Evolutionary conservation across 1,140 invertebrate species (phyloP).

Genomic region (Oscheius sp.): DNA sequence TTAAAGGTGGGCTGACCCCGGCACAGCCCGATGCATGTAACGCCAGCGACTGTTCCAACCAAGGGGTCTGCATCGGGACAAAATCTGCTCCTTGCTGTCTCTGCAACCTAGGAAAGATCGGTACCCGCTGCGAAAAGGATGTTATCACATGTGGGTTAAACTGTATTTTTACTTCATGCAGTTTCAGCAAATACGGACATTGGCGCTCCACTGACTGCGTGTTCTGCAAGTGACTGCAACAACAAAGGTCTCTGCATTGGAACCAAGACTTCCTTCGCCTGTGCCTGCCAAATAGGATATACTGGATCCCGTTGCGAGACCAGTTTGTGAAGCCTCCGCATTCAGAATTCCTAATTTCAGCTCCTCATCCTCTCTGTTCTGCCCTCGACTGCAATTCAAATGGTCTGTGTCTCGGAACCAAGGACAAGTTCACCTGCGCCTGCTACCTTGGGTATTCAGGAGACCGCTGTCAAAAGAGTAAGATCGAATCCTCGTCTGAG

Average conservation of each 20-base stretch:
- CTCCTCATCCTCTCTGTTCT: slow-evolving; percentile 43
- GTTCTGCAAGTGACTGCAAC: slow-evolving; percentile 42
- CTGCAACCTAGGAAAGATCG: slow-evolving; percentile 38
- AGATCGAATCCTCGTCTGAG: background rate
- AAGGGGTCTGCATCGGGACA: slow-evolving; percentile 40
- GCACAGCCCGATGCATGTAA: background rate
- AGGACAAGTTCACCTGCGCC: slow-evolving; percentile 30
- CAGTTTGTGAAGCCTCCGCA: slow-evolving; percentile 12
- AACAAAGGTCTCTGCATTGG: slow-evolving; percentile 47
- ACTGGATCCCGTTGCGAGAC: slow-evolving; percentile 41
- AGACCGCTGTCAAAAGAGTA: slow-evolving; percentile 38
- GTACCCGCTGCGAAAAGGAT: slow-evolving; percentile 34
- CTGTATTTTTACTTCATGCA: background rate
- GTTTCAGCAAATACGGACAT: slow-evolving; percentile 27
- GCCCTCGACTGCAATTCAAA: slow-evolving; percentile 42
- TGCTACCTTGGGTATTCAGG: slow-evolving; percentile 41
- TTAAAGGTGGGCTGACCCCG: background rate
- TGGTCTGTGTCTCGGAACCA: slow-evolving; percentile 44
- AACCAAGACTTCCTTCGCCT: slow-evolving; percentile 38
- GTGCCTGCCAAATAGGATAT: slow-evolving; percentile 45
- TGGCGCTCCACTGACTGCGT: slow-evolving; percentile 27
- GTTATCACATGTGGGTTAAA: slow-evolving; percentile 20
- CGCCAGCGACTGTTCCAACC: slow-evolving; percentile 36
- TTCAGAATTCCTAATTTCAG: slow-evolving; percentile 34
- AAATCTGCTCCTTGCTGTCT: slow-evolving; percentile 32